Percentiles rank a stretch among this genome's conserved stretches.
These are phyloP conservation scores for Nemapogon koenigi DNA, from an alignment of 2,888 invertebrate species.

Conservation along the genomic window DNA sequence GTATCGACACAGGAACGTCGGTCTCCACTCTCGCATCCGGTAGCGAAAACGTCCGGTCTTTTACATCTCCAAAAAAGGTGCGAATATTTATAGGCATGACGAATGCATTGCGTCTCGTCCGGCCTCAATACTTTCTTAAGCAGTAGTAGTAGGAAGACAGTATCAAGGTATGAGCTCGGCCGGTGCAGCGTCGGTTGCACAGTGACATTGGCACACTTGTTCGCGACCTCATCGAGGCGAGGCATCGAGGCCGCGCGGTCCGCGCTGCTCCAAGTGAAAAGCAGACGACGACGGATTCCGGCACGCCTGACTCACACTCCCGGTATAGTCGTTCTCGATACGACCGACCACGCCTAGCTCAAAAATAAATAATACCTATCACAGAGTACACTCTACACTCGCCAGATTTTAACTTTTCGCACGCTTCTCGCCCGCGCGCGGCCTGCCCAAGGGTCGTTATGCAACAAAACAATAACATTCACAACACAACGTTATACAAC, in stretches of 20 bases:
- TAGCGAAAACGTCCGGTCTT: constrained; percentile 59
- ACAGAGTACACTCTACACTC: background rate
- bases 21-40: constrained; percentile 55
- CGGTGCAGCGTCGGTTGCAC: constrained; percentile 23
- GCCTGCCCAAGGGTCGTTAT: constrained; percentile 24
- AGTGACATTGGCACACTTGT: constrained; percentile 61
- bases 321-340: constrained; percentile 34
- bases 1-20: no score
- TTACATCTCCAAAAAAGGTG: constrained; percentile 60
- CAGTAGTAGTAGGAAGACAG: no score
- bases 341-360: background rate
- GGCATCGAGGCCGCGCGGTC: constrained; percentile 52
- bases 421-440: no score
- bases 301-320: constrained; percentile 49
- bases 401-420: background rate
- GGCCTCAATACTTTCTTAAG: constrained; percentile 19
- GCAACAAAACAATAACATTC: constrained; percentile 23
- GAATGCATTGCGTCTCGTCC: constrained; percentile 37
- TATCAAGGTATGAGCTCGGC: no score
- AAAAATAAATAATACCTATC: background rate
- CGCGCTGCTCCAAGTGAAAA: constrained; percentile 43
- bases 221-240: constrained; percentile 46
- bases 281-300: constrained; percentile 46
- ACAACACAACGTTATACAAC: constrained; percentile 31
- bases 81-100: constrained; percentile 60